Percentiles rank a stretch among this genome's conserved stretches.
These are phyloP conservation scores for Leucozona laternaria DNA, from an alignment of 2,888 invertebrate genomes.

Conservation along the genomic window DNA sequence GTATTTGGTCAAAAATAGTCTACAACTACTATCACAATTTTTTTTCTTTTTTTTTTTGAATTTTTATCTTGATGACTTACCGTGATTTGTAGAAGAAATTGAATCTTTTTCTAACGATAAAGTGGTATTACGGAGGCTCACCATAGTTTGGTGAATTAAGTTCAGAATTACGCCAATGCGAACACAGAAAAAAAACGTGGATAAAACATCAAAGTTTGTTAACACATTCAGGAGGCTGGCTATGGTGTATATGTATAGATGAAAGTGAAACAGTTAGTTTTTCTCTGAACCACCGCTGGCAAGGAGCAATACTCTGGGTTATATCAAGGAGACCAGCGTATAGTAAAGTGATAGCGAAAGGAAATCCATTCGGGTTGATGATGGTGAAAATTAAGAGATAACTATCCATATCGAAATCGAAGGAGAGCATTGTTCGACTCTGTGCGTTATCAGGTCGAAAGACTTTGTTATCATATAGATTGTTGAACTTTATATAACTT, in stretches of 20 bases:
- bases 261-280: slow-evolving; percentile 66
- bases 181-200: neutral
- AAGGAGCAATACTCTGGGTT: slow-evolving; percentile 23
- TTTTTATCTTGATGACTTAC: slow-evolving; percentile 65
- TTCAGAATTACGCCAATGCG: slow-evolving; percentile 56
- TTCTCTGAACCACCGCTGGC: slow-evolving; percentile 11
- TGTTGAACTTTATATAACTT: neutral
- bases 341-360: slow-evolving; percentile 49
- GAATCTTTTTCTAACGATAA: slow-evolving; percentile 62
- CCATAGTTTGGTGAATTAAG: slow-evolving; percentile 52
- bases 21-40: slow-evolving; percentile 59
- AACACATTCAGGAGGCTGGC: slow-evolving; percentile 27
- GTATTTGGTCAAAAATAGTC: slow-evolving; percentile 74
- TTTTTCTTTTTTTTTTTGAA: slow-evolving; percentile 12
- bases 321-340: slow-evolving; percentile 18
- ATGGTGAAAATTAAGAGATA: slow-evolving; percentile 38
- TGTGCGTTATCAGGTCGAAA: slow-evolving; percentile 19
- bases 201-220: slow-evolving; percentile 46
- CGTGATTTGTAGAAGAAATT: slow-evolving; percentile 75
- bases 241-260: too few relatives aligned
- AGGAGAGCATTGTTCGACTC: slow-evolving; percentile 7
- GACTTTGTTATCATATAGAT: neutral
- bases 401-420: neutral
- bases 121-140: slow-evolving; percentile 26
- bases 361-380: slow-evolving; percentile 48